Percentiles rank a stretch among this genome's conserved stretches.
These are phyloP conservation scores for Champsocephalus esox DNA, from an alignment of 2,797 vertebrate genomes.

Conservation along the genomic window DNA sequence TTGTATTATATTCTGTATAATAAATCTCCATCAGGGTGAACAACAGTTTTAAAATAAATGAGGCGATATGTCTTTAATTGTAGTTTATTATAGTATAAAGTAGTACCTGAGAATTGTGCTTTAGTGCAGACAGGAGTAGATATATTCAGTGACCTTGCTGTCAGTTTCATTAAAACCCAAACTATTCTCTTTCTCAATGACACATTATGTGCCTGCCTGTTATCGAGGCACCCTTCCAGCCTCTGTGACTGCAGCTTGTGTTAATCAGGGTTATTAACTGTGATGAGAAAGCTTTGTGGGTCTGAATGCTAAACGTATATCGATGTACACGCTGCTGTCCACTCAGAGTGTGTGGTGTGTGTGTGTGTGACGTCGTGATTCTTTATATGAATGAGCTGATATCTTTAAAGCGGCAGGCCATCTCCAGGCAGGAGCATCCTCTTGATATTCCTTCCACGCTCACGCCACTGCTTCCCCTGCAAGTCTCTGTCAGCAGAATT, in stretches of 20 bases:
- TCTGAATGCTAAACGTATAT: slow-evolving; percentile 55
- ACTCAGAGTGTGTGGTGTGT: slow-evolving; percentile 23
- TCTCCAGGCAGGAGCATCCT: slow-evolving; percentile 56
- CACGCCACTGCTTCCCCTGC: slow-evolving; percentile 60
- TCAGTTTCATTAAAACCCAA: slow-evolving; percentile 23
- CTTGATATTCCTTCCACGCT: slow-evolving; percentile 75
- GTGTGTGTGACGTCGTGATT: slow-evolving; percentile 25
- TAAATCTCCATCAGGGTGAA: background rate
- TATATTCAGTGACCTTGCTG: background rate
- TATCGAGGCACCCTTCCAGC: slow-evolving; percentile 33
- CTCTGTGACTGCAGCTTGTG: slow-evolving; percentile 40
- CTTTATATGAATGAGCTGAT: slow-evolving; percentile 54
- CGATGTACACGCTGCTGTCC: slow-evolving; percentile 34
- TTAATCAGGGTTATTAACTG: slow-evolving; percentile 60
- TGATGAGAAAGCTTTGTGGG: slow-evolving; percentile 58
- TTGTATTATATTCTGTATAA: background rate
- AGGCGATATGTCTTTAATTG: background rate
- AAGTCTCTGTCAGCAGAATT: slow-evolving; percentile 83
- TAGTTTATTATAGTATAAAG: too few relatives aligned
- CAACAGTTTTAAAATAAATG: background rate
- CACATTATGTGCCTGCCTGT: slow-evolving; percentile 40
- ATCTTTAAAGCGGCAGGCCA: slow-evolving; percentile 74
- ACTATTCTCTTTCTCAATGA: slow-evolving; percentile 32
- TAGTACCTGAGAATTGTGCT: too few relatives aligned
- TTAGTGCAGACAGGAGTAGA: background rate